Conservation (phyloP, 2,113 vertebrate genomes). For the Sander lucioperca region DNA sequence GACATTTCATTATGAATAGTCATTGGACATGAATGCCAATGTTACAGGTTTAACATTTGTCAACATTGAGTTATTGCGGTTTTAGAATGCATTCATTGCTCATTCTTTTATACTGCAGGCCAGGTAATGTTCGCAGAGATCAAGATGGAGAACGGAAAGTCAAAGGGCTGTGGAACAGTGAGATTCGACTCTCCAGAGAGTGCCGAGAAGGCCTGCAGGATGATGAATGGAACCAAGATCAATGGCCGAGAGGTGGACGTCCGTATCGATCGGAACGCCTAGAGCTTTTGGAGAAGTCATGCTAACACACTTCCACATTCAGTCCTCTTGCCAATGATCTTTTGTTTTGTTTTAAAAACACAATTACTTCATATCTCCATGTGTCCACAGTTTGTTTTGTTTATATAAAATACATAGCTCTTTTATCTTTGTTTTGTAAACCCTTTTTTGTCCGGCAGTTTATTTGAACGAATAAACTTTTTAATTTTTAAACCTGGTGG, state of each 20-base stretch:
- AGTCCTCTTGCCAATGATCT: slow-evolving; percentile 84
- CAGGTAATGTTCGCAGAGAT: slow-evolving; percentile 99
- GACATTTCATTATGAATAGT: background rate
- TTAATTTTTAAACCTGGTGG: slow-evolving; percentile 86
- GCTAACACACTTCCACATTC: slow-evolving; percentile 85
- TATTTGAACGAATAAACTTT: slow-evolving; percentile 97
- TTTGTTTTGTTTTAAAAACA: slow-evolving; percentile 96
- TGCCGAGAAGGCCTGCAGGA: slow-evolving; percentile 95
- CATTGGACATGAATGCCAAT: background rate
- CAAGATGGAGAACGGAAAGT: slow-evolving; percentile 99
- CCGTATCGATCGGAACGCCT: slow-evolving; percentile 95
- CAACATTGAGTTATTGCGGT: background rate
- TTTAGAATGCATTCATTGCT: slow-evolving; percentile 50
- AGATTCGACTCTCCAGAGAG: slow-evolving; percentile 95
- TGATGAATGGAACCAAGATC: slow-evolving; percentile 99
- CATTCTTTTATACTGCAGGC: slow-evolving; percentile 83
- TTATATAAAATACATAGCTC: slow-evolving; percentile 88
- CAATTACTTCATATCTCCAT: slow-evolving; percentile 85
- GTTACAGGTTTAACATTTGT: background rate
- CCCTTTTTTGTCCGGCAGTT: slow-evolving; percentile 91
- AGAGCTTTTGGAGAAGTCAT: slow-evolving; percentile 77
- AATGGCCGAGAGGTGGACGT: slow-evolving; percentile 98
- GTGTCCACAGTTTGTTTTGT: slow-evolving; percentile 81
- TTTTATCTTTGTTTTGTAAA: slow-evolving; percentile 92
- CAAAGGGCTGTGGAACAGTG: slow-evolving; percentile 98